Evolutionary conservation across 2,888 invertebrate species (phyloP).

Genomic region (Yponomeuta cagnagella): DNA sequence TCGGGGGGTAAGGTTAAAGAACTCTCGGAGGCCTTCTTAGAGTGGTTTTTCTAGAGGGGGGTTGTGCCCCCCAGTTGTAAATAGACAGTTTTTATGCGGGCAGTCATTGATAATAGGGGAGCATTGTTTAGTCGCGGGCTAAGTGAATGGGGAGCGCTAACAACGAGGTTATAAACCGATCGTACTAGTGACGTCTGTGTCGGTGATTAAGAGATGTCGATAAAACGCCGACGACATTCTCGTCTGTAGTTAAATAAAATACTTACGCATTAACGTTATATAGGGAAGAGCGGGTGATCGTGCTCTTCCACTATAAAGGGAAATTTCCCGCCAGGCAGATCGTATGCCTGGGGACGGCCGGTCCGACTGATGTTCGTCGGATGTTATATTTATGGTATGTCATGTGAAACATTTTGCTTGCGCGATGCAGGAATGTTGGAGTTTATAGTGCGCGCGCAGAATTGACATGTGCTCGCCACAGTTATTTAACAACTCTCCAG

Average conservation of each 20-base stretch:
- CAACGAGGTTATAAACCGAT: slow-evolving; percentile 4
- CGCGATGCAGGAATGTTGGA: no score
- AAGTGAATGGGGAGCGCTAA: slow-evolving; percentile 16
- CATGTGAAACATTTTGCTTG: no score
- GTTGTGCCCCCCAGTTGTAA: slow-evolving; percentile 26
- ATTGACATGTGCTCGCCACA: no score
- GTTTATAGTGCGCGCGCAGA: no score
- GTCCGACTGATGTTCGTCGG: no score
- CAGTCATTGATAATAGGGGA: slow-evolving; percentile 33
- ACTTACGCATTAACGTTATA: neutral
- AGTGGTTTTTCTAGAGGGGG: slow-evolving; percentile 8
- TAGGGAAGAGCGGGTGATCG: no score
- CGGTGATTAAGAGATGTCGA: slow-evolving; percentile 3
- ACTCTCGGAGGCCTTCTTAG: neutral
- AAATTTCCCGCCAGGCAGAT: no score
- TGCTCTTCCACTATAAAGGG: no score
- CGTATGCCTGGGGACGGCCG: no score
- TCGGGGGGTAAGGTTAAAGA: slow-evolving; percentile 12
- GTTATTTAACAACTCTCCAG: no score
- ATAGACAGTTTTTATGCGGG: slow-evolving; percentile 47
- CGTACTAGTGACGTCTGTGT: neutral
- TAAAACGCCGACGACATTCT: neutral
- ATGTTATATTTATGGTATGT: no score
- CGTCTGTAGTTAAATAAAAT: neutral
- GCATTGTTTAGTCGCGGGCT: slow-evolving; percentile 30